Base-by-base conservation (phyloP, 2,888 invertebrate species). In the Hedychridium roseum region DNA sequence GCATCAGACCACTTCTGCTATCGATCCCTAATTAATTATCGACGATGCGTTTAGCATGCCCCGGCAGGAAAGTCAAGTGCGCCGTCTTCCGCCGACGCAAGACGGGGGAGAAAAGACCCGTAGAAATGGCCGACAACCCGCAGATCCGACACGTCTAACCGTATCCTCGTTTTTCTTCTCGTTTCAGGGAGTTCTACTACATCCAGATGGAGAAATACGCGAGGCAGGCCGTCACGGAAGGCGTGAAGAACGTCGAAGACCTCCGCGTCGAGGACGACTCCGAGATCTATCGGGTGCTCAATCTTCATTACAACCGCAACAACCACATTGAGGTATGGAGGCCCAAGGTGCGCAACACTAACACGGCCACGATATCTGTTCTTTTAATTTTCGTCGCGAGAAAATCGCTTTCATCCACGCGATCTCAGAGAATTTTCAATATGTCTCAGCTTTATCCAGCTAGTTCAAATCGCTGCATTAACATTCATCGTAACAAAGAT, bases 151-250 rank as follows among this genome's bases (percentile, higher is more conserved):
- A 11, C n/a, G 5, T 27, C 11, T 11, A 11, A n/a, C 11, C 27
- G 27, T 27, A 11, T 27, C 18, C 9, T 21, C 12, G 23, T 37
- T 20, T 3, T 43, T 11, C 15, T 35, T 27, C 1, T 23, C 30
- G 34, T 85, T 85, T 38, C 88, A 99, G 99, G 83, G 99, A 99
- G 85, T 99, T 99, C 86, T 99, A 96, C 87, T 99, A 99, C 84
- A 99, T 99, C 79, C 99, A 99, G 84, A 99, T 99, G 98, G 99
- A 99, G 85, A 99, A 99, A 82, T 99, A 97, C 82, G 98, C 98
- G 57, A 87, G 98, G 68, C 97, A 98, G 82, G 94, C 97, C 37
- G 90, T 99, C 72, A 94, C 94, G 68, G 98, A 99, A 83, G 98
- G 98, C 55, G 86, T 95, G 70, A 94, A 94, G 80, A 88, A 88